These are phyloP conservation scores for Reticulitermes lucifugus DNA, from an alignment of 2,888 invertebrate species.

Conservation along the genomic window DNA sequence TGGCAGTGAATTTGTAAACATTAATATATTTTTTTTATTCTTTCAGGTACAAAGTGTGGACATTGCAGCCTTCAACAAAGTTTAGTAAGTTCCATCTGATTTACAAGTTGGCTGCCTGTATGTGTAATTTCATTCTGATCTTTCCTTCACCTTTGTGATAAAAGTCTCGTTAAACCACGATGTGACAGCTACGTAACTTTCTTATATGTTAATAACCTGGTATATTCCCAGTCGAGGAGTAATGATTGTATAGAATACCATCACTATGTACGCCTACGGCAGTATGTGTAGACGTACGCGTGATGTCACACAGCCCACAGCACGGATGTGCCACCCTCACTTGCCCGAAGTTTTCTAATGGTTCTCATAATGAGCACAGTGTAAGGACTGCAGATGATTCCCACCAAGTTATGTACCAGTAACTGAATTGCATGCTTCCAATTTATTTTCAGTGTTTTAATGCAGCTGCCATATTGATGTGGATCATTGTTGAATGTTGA, in stretches of 20 bases:
- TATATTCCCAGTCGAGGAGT: not conserved
- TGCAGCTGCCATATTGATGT: not conserved
- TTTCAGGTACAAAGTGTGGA: slow-evolving; percentile 88
- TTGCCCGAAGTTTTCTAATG: no score
- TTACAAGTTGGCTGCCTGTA: not conserved
- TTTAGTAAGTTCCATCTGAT: slow-evolving; percentile 65
- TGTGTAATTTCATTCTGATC: slow-evolving; percentile 24
- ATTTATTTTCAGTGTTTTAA: not conserved
- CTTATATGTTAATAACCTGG: not conserved
- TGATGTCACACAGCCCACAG: no score
- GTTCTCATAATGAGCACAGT: no score
- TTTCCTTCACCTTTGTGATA: not conserved
- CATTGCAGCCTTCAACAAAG: slow-evolving; percentile 96
- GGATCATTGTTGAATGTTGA: not conserved
- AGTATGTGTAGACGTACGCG: no score
- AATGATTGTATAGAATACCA: not conserved
- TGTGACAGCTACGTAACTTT: not conserved
- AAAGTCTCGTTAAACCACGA: not conserved
- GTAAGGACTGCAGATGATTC: not conserved
- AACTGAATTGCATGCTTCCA: not conserved
- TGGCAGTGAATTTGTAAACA: no score
- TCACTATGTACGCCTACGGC: not conserved
- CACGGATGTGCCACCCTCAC: no score
- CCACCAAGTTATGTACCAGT: not conserved
- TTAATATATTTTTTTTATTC: slow-evolving; percentile 38